These are phyloP conservation scores for Sandelia bainsii DNA, from an alignment of 2,797 vertebrate species.

Conservation along the genomic window DNA sequence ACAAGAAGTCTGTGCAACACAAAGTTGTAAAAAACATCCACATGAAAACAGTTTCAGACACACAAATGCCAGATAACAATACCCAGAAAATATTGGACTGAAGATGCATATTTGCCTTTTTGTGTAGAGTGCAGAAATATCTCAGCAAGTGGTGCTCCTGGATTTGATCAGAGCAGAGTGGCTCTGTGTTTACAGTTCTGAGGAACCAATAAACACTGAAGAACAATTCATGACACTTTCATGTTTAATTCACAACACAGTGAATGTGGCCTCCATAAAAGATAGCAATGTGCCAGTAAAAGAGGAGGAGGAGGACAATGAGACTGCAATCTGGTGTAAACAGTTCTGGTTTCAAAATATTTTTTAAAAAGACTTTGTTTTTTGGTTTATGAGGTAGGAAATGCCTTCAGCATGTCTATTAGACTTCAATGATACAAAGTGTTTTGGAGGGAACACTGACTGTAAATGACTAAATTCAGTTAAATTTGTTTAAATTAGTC, in stretches of 20 bases:
- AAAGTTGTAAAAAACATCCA: not conserved
- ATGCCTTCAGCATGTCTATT: conserved; percentile 25
- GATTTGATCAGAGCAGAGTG: not conserved
- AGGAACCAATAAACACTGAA: conserved; percentile 1
- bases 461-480: not conserved
- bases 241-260: conserved; percentile 20
- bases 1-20: not conserved
- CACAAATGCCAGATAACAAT: not conserved
- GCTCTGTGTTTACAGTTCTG: conserved; percentile 17
- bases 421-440: conserved; percentile 5
- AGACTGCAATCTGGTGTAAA: conserved; percentile 12
- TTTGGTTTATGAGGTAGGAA: conserved; percentile 23
- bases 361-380: not conserved
- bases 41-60: not conserved
- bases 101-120: not conserved
- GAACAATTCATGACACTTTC: conserved; percentile 7
- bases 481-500: conserved; percentile 3
- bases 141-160: not conserved
- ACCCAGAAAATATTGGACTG: not conserved
- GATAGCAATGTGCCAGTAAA: not conserved
- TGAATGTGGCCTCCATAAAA: conserved; percentile 19
- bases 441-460: conserved; percentile 10
- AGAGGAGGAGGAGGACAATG: not conserved
- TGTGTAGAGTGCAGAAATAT: not conserved
- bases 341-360: conserved; percentile 8